Percentiles rank a stretch among this genome's conserved stretches.
phyloP scores from a whole-genome alignment of 2,888 invertebrate genomes.

The Erpobdella octoculata region DNA sequence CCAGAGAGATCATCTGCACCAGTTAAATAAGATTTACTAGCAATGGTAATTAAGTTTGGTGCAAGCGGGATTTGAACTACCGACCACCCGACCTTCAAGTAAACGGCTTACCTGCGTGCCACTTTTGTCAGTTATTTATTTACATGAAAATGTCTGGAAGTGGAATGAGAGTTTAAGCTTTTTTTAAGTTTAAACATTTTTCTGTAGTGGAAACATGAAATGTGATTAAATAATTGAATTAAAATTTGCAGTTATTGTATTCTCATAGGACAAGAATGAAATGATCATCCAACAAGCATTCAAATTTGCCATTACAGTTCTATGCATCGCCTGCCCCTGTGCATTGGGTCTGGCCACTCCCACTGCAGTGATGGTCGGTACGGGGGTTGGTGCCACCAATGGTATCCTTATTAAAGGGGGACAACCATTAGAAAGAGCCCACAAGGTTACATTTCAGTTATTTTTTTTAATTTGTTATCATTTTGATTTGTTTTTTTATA shows the following conservation, averaged over 20 bases:
- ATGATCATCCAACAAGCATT: conserved; percentile 86
- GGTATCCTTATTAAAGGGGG: conserved; percentile 97
- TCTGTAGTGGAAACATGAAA: background rate
- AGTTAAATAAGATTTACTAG: too few species aligned
- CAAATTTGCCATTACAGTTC: conserved; percentile 87
- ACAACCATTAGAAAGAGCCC: conserved; percentile 90
- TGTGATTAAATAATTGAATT: background rate
- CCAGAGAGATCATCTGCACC: too few species aligned
- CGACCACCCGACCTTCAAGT: too few species aligned
- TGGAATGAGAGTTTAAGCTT: background rate
- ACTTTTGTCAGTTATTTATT: too few species aligned
- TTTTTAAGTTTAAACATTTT: background rate
- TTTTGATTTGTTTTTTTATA: background rate
- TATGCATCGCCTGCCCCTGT: conserved; percentile 97
- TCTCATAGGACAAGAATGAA: background rate
- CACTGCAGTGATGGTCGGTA: conserved; percentile 93
- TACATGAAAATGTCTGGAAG: background rate
- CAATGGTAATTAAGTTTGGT: too few species aligned
- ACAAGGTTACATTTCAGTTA: conserved; percentile 63
- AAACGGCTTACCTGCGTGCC: too few species aligned
- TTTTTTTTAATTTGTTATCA: background rate
- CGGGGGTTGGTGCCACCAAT: conserved; percentile 85
- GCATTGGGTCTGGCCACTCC: conserved; percentile 95
- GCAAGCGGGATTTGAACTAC: too few species aligned
- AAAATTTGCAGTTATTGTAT: background rate